phyloP scores from a whole-genome alignment of 2,888 invertebrate genomes.

The Acheta domesticus region DNA sequence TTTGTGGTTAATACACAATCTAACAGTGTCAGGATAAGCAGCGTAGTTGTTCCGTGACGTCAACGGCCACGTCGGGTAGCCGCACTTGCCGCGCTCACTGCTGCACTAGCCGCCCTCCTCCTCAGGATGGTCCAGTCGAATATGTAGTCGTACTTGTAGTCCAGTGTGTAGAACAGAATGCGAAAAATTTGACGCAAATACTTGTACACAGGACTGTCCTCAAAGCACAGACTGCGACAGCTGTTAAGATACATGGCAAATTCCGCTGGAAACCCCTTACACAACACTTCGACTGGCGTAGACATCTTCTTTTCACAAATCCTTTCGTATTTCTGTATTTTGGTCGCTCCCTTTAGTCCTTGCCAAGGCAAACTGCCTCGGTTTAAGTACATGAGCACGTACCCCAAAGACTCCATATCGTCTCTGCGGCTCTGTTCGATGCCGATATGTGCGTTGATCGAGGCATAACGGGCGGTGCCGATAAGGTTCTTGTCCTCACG shows the following conservation, averaged over 20 bases:
- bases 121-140: conserved; percentile 99
- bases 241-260: conserved; percentile 99
- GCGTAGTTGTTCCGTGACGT: too few relatives aligned
- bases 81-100: conserved; percentile 28
- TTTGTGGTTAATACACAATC: too few relatives aligned
- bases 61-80: conserved; percentile 31
- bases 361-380: conserved; percentile 90
- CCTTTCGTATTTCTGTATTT: conserved; percentile 98
- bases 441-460: conserved; percentile 98
- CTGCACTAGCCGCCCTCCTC: conserved; percentile 68
- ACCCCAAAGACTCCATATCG: conserved; percentile 98
- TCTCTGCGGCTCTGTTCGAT: conserved; percentile 97
- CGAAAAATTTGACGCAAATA: conserved; percentile 97
- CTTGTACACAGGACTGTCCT: conserved; percentile 99
- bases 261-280: conserved; percentile 98
- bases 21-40: too few relatives aligned
- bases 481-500: conserved; percentile 96
- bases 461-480: conserved; percentile 95
- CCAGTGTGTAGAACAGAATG: conserved; percentile 97
- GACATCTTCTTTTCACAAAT: conserved; percentile 99
- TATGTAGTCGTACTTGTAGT: conserved; percentile 98
- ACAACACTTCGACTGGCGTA: conserved; percentile 94
- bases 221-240: conserved; percentile 95
- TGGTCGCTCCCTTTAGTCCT: conserved; percentile 87
- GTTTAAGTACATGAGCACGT: conserved; percentile 99